Base-by-base conservation (phyloP, 2,888 invertebrate species). In the Serripes groenlandicus region DNA sequence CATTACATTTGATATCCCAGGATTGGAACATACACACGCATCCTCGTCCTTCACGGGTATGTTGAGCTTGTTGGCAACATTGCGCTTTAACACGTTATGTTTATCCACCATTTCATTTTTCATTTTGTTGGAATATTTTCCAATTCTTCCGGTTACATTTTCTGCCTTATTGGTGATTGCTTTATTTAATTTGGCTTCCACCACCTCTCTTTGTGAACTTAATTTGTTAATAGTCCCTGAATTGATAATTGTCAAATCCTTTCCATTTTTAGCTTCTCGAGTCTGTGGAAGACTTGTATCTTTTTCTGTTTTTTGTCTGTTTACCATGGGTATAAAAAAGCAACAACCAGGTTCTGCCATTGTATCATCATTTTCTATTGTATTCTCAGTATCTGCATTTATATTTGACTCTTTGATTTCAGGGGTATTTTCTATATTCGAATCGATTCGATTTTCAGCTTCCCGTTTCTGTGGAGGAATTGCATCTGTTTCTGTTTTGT, bases 291-390 rank as follows among this genome's bases (percentile, higher is more conserved):
- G 21, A 1, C 35, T 35, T 35, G 15, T 1, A 9, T 34, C 35
- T 32, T 26, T 23, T 5, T 56, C 56, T 56, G 56, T 23, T 2
- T 11, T 1, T 23, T 64, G 18, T n/a, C 28, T 37, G 7, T 23
- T 66, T 21, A 42, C 26, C 35, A 66, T 37, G 3, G 66, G 66
- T 42, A 66, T 21, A 66, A 66, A 66, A 9, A 66, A 35, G 42
- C 66, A 66, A 26, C 66, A 66, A 26, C 42, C 42, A 56, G n/a
- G n/a, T n/a, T n/a, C n/a, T n/a, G n/a, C n/a, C n/a, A 5, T 15
- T 28, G 21, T 21, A 32, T 64, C 28, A 7, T 60, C 28, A 11
- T 4, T 34, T 5, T 42, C 26, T 3, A 26, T 15, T 3, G 2
- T 37, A 9, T 66, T 42, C 11, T 37, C 23, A 11, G 11, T 7